Evolutionary conservation across 2,888 invertebrate genomes (phyloP), one percentile per base, ranked within the genome.

Genomic region (Ariolimax columbianus): DNA sequence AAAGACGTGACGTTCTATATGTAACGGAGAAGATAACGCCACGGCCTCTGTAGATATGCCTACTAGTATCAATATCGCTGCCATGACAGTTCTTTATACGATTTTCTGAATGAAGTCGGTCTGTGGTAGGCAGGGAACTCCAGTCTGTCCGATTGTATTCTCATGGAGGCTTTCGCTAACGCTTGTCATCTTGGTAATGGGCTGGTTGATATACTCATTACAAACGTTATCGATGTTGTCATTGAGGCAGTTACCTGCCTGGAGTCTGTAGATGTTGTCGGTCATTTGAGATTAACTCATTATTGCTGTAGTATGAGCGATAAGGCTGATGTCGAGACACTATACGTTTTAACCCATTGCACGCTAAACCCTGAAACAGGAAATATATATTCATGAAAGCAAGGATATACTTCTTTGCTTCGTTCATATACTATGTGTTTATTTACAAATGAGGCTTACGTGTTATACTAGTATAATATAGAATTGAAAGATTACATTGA

Each of bases 1-100:
- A 75, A 75, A 33, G 2, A 33, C 51, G 6, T 55, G 43, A 77
- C 77, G 14, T 36, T 36, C 51, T 38, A 9, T 17, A 26, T 30
- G 77, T 78, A 78, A 78, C 3, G 63, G 40, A 78, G 77, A 63
- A 33, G 77, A 78, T 78, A 78, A 63, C 77, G 14, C 17, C n/a
- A 33, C 59, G 23, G 36, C 38, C 1, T 59, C 36, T 40, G 9
- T 0, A 78, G 59, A 78, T 78, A 78, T 33, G 26, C 38, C n/a
- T 59, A 1, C 59, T 59, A 78, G 77, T 78, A 78, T 78, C 77
- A 38, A 63, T 59, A 78, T 78, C 77, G 14, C 7, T 3, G 33
- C 43, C 26, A 6, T 78, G 77, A 78, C 77, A 78, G 43, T 40
- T 63, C 77, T 59, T 78, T 78, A 78, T 78, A 40, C 36, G 30